These are phyloP conservation scores for Dasypolia templi DNA, from an alignment of 2,888 invertebrate genomes.

Conservation along the genomic window DNA sequence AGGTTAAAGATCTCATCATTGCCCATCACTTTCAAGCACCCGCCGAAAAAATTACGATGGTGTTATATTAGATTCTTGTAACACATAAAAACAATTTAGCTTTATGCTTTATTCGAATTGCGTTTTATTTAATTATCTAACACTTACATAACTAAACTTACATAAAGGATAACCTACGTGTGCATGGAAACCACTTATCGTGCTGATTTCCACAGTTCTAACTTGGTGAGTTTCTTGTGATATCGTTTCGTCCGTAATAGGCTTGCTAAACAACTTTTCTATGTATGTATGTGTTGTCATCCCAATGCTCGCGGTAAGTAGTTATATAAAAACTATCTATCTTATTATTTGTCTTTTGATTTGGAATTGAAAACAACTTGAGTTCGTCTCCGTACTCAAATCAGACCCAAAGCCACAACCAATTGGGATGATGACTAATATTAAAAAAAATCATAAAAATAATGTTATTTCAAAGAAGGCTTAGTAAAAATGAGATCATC, in stretches of 20 bases:
- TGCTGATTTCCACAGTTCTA: constrained; percentile 35
- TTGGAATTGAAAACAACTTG: background rate
- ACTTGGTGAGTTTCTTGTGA: constrained; percentile 23
- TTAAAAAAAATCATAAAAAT: too few relatives aligned
- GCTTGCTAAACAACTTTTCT: constrained; percentile 13
- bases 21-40: constrained; percentile 21
- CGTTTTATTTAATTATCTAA: constrained; percentile 49
- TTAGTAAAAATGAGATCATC: too few relatives aligned
- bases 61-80: constrained; percentile 38
- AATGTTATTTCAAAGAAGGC: too few relatives aligned
- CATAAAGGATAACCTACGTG: constrained; percentile 29
- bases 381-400: background rate
- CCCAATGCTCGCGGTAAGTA: background rate
- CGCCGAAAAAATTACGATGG: constrained; percentile 30
- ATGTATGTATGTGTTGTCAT: background rate
- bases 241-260: constrained; percentile 23
- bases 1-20: constrained; percentile 24
- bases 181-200: constrained; percentile 29
- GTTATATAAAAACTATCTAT: background rate
- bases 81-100: constrained; percentile 54
- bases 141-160: constrained; percentile 48
- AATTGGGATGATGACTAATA: too few relatives aligned
- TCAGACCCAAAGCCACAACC: background rate
- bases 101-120: constrained; percentile 44
- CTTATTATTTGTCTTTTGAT: background rate